Percentiles rank a stretch among this genome's conserved stretches.
phyloP scores from a whole-genome alignment of 2,888 invertebrate species.

The Phengaris arion region DNA sequence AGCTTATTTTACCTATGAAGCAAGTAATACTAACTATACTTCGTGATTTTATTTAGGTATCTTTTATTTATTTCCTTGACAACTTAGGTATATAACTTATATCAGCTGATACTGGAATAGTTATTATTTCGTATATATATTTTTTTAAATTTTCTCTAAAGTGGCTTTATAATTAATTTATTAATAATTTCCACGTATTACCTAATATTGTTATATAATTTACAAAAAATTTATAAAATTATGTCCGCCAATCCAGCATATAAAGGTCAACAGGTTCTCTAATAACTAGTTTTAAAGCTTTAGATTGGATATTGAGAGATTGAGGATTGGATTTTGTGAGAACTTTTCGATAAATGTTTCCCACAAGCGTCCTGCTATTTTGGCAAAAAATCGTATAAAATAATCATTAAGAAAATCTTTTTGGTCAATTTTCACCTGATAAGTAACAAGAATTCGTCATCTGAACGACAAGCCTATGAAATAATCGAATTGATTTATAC shows the following conservation, averaged over 20 bases:
- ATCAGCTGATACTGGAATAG: background rate
- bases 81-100: background rate
- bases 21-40: too few relatives aligned
- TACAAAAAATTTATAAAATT: background rate
- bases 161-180: background rate
- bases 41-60: too few relatives aligned
- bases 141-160: background rate
- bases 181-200: background rate
- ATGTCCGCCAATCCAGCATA: constrained; percentile 12
- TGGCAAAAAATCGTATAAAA: too few relatives aligned
- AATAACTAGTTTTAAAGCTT: constrained; percentile 6
- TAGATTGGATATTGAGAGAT: too few relatives aligned
- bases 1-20: background rate
- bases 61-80: background rate
- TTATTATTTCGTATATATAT: background rate
- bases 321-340: too few relatives aligned
- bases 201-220: background rate
- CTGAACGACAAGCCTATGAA: too few relatives aligned
- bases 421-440: too few relatives aligned
- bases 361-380: background rate
- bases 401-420: too few relatives aligned
- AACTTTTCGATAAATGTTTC: background rate
- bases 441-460: too few relatives aligned
- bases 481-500: too few relatives aligned
- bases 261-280: constrained; percentile 13